Conservation (phyloP, 2,888 invertebrate genomes). For the Lepidocyrtoides sp. region DNA sequence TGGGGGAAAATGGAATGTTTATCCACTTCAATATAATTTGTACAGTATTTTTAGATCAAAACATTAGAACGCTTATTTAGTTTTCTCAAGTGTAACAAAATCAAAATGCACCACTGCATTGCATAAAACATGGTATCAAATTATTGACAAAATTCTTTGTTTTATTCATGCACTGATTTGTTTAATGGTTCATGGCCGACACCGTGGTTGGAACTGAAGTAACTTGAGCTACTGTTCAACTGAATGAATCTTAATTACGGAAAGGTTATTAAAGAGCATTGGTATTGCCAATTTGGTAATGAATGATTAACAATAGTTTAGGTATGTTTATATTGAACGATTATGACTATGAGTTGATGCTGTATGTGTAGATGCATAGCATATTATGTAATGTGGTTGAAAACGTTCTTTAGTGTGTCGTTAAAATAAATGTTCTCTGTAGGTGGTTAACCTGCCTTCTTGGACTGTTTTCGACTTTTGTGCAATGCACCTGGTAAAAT, state of each 20-base stretch:
- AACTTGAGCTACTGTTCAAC: too few relatives aligned
- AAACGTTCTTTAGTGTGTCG: neutral
- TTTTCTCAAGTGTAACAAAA: too few relatives aligned
- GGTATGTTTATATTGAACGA: neutral
- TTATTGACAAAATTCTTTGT: neutral
- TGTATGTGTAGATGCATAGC: neutral
- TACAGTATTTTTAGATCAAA: too few relatives aligned
- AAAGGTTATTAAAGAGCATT: too few relatives aligned
- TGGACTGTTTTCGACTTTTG: neutral
- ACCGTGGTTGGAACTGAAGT: neutral
- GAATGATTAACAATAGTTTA: neutral
- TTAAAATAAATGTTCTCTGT: neutral
- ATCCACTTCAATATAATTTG: too few relatives aligned
- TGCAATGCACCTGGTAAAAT: neutral
- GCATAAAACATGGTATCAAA: neutral
- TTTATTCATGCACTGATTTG: neutral
- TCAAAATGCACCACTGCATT: neutral
- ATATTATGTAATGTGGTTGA: neutral
- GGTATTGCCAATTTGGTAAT: neutral
- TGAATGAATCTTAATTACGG: too few relatives aligned
- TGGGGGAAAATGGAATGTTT: too few relatives aligned
- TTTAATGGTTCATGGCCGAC: slow-evolving; percentile 22
- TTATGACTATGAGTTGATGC: neutral
- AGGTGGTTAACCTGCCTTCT: neutral
- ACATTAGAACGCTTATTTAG: too few relatives aligned